Base-by-base conservation (phyloP, 2,888 invertebrate species). In the Conops quadrifasciatus region DNA sequence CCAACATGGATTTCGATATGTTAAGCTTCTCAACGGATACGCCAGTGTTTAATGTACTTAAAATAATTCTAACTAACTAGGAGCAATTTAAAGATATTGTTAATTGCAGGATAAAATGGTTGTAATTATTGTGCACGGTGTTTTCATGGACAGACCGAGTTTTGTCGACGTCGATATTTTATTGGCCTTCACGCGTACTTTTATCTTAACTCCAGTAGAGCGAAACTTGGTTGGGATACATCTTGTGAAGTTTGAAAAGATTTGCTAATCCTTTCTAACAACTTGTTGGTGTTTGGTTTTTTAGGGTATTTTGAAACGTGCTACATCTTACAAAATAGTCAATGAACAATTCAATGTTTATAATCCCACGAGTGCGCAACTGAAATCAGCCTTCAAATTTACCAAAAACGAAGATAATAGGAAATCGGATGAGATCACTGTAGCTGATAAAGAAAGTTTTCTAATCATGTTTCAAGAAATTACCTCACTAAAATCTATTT, bases 291-390 rank as follows among this genome's bases (percentile, higher is more conserved):
- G 11, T 4, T 16, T 60, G 49, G 9, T 30, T 58, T 69, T 53
- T 0, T 9, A 84, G 84, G 83, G 84, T 9, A 49, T 79, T 16
- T 74, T 82, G 2, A 76, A 76, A 56, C 73, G 74, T 58, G 74
- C 77, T 1, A 75, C 74, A 4, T 74, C 74, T 9, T 76, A 81
- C 71, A 77, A 77, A 73, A 83, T 84, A 58, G 75, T 78, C 13
- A 84, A 85, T 21, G 85, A 84, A 53, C 78, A 78, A 9, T 75
- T 83, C 0, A 80, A 77, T 49, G 77, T 84, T 1, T 76, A 75
- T 67, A 82, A 78, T 72, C 84, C 84, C 2, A 77, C 81, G 3
- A 62, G 71, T 9, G 75, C 62, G 26, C 80, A 81, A 75, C 71
- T 72, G 28, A 79, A 72, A 43, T 77, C 74, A 49, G 78, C 81